Evolutionary conservation across 2,888 invertebrate genomes (phyloP), one percentile per base, ranked within the genome.

Genomic region (Trypoxylon attenuatum): DNA sequence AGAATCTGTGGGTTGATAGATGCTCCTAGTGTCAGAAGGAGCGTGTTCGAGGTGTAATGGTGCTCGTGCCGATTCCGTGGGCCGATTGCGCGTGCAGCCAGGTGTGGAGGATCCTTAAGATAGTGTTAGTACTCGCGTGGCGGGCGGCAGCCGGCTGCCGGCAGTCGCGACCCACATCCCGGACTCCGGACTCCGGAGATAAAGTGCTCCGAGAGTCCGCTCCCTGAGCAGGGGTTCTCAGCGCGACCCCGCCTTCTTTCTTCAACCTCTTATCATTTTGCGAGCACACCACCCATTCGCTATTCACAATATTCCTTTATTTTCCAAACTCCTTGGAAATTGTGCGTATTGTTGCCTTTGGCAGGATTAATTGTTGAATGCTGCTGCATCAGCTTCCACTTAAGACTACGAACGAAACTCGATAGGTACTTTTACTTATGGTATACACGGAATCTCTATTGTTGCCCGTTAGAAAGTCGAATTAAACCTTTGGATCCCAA

Each of bases 131-230:
- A 73, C 62, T 83, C 82, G 84, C 84, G 81, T 83, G 84, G 83
- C 85, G 81, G 82, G 80, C 82, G 80, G 82, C 83, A 8, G 25
- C 25, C 25, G 5, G 25, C n/a, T 5, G 25, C 25, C 25, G 8
- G 5, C 8, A 80, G 77, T 82, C 79, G 81, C 85, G 84, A 86
- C 85, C 86, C 84, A 86, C 85, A 85, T 85, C 85, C 79, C 75
- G 80, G 74, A 80, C 78, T 71, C 69, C 53, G 8, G 25, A 25
- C n/a, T n/a, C n/a, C n/a, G 70, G 75, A 82, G 82, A 84, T 84
- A 83, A 84, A 84, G 83, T 82, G 78, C 84, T 83, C 74, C 78
- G 73, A 73, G 76, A 79, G 79, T 81, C 80, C 79, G 80, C 79
- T 82, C 79, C 83, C 76, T 74, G 70, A 60, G 23, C 83, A 84